phyloP scores from a whole-genome alignment of 1,140 invertebrate species.

The Drosophila arawakana region DNA sequence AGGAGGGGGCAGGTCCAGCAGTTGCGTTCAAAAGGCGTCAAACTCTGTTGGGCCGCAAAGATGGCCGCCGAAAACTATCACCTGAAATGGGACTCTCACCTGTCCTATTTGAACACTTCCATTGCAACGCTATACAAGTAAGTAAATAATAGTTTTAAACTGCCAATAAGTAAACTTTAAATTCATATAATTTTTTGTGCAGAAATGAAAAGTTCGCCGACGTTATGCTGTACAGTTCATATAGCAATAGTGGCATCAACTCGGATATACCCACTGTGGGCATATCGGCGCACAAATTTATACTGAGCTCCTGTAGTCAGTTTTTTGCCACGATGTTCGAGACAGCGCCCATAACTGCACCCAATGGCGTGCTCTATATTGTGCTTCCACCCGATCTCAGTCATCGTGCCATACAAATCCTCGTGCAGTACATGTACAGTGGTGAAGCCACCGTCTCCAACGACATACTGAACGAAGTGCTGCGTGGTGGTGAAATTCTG shows the following conservation, averaged over 20 bases:
- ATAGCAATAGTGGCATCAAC: conserved; percentile 63
- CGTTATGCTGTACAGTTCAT: conserved; percentile 90
- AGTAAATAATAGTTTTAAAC: not conserved
- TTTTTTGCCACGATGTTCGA: conserved; percentile 84
- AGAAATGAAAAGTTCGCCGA: conserved; percentile 91
- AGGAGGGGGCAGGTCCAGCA: conserved; percentile 1
- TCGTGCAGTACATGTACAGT: conserved; percentile 95
- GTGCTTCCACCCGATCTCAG: conserved; percentile 93
- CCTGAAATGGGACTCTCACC: conserved; percentile 94
- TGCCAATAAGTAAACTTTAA: not conserved
- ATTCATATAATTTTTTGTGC: not conserved
- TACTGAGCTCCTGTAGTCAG: conserved; percentile 91
- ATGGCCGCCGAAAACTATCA: conserved; percentile 91
- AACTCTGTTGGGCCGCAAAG: conserved; percentile 37
- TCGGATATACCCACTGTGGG: conserved; percentile 85
- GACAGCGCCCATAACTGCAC: conserved; percentile 81
- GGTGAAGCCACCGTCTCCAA: conserved; percentile 94
- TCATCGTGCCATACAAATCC: conserved; percentile 90
- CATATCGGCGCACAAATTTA: conserved; percentile 94
- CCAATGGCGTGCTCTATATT: conserved; percentile 88
- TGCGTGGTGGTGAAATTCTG: conserved; percentile 91
- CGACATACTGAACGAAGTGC: conserved; percentile 91
- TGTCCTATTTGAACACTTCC: conserved; percentile 91
- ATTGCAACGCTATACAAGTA: conserved; percentile 91
- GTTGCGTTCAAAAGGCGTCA: conserved; percentile 39